Conservation (phyloP, 2,797 vertebrate species). For the Taeniopygia guttata region DNA sequence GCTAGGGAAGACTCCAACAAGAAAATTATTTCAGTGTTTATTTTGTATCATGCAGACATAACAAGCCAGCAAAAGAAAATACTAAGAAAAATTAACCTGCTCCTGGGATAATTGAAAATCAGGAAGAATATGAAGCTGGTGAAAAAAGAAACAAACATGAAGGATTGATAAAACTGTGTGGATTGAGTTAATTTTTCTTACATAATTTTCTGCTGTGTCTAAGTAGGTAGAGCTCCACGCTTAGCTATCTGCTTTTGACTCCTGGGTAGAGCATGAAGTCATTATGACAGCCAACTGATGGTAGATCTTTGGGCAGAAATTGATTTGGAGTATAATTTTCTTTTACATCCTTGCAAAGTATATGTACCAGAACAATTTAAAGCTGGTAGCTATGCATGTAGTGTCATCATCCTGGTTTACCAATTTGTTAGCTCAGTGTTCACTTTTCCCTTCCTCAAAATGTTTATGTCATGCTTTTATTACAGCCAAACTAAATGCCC, state of each 20-base stretch:
- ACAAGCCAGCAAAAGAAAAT: not conserved
- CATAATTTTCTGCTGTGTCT: not conserved
- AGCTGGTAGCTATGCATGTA: not conserved
- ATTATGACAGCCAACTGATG: not conserved
- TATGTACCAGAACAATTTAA: not conserved
- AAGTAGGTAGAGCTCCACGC: not conserved
- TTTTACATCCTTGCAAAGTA: not conserved
- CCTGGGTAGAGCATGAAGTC: not conserved
- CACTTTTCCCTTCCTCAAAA: not conserved
- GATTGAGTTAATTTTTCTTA: not conserved
- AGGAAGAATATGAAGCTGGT: not conserved
- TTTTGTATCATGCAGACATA: not conserved
- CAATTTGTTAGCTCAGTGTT: not conserved
- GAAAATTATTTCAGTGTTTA: not conserved
- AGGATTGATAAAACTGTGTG: not conserved
- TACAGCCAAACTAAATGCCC: not conserved
- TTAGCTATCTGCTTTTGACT: not conserved
- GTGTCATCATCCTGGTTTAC: not conserved
- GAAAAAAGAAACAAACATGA: not conserved
- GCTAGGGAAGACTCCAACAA: not conserved
- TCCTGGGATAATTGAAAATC: not conserved
- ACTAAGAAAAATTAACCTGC: not conserved
- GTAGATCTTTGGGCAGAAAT: not conserved
- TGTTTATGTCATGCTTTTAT: not conserved
- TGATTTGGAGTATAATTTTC: not conserved